These are phyloP conservation scores for Drosophila pandora DNA, from an alignment of 1,140 invertebrate genomes.

Conservation along the genomic window DNA sequence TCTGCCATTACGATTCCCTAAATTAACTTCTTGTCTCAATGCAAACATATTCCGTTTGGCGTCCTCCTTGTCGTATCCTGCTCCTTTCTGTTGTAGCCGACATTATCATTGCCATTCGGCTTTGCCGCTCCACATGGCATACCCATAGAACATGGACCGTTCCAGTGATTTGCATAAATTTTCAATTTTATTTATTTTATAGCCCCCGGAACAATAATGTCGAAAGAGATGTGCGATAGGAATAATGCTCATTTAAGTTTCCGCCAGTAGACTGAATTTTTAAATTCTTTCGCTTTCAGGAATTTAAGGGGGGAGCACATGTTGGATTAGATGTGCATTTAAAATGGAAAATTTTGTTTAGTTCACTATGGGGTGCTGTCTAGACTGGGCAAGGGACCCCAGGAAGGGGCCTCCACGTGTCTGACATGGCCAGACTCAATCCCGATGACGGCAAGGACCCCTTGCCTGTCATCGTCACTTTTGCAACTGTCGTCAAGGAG, in stretches of 20 bases:
- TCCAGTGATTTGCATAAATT: constrained; percentile 73
- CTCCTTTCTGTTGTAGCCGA: constrained; percentile 6
- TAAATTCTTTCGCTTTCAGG: constrained; percentile 1
- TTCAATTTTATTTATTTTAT: constrained; percentile 81
- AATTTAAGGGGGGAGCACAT: constrained; percentile 7
- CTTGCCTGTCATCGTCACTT: constrained; percentile 29
- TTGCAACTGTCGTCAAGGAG: constrained; percentile 60
- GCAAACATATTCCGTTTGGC: constrained; percentile 59
- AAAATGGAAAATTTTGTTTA: not conserved
- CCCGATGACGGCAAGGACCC: constrained; percentile 3
- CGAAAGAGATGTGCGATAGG: constrained; percentile 29
- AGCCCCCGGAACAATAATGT: constrained; percentile 55
- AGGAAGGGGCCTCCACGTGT: constrained; percentile 34
- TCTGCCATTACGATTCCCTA: constrained; percentile 25
- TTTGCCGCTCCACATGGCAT: constrained; percentile 33
- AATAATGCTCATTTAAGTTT: constrained; percentile 45
- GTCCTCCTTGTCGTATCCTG: not conserved
- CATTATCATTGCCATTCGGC: constrained; percentile 46
- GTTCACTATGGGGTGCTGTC: constrained; percentile 20
- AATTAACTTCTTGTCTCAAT: constrained; percentile 39
- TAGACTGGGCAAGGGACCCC: constrained; percentile 40
- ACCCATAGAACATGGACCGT: constrained; percentile 21
- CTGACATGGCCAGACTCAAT: constrained; percentile 64
- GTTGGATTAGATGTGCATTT: not conserved
- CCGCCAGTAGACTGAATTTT: constrained; percentile 19